Evolutionary conservation across 1,140 invertebrate species (phyloP).

Genomic region (Atta colombica): DNA sequence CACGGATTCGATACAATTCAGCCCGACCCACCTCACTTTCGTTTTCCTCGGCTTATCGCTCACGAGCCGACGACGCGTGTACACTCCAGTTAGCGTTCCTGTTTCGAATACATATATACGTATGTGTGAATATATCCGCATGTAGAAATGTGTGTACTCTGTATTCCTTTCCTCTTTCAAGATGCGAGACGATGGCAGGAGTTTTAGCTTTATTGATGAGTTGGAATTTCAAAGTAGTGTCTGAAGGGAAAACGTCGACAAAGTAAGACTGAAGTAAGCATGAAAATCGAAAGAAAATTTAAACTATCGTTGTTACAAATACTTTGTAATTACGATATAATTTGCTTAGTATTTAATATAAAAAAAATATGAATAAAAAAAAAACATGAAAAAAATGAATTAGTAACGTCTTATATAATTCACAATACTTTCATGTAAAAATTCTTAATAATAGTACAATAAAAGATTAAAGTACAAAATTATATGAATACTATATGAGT

Average conservation of each 20-base stretch:
- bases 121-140: background rate
- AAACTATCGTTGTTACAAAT: background rate
- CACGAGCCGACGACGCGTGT: conserved; percentile 32
- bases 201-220: conserved; percentile 8
- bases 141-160: conserved; percentile 16
- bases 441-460: background rate
- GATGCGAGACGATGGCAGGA: conserved; percentile 10
- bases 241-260: background rate
- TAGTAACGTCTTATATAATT: background rate
- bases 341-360: background rate
- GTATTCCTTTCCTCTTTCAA: conserved; percentile 28
- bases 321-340: background rate
- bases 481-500: background rate
- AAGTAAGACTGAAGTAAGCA: background rate
- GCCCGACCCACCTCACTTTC: conserved; percentile 67
- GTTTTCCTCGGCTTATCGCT: conserved; percentile 66
- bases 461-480: background rate
- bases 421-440: background rate
- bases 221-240: conserved; percentile 38
- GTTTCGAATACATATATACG: background rate
- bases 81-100: conserved; percentile 13
- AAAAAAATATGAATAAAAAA: background rate
- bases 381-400: background rate
- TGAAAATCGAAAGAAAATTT: conserved; percentile 14
- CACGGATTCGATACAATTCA: conserved; percentile 73